These are phyloP conservation scores for Caenorhabditis virilis DNA, from an alignment of 2,888 invertebrate genomes.

Conservation along the genomic window DNA sequence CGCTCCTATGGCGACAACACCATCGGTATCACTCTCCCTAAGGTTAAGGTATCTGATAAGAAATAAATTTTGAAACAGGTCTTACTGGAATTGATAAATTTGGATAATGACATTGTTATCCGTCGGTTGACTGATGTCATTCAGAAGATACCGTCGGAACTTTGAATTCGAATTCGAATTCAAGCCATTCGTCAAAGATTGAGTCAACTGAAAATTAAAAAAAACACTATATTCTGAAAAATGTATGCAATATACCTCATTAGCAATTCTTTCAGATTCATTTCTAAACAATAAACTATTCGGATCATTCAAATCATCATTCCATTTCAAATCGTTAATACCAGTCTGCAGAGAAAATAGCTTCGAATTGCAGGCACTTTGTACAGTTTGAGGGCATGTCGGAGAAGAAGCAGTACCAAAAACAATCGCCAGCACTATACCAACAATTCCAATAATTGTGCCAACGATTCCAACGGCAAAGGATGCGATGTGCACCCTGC, in stretches of 20 bases:
- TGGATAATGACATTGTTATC: conserved; percentile 9
- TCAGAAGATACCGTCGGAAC: too few relatives aligned
- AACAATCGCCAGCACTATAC: conserved; percentile 33
- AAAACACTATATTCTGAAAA: too few relatives aligned
- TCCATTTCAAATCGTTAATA: conserved; percentile 9
- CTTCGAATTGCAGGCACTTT: conserved; percentile 11
- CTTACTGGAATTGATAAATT: conserved; percentile 14
- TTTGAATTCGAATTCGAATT: too few relatives aligned
- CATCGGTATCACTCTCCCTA: neutral
- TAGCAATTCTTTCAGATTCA: conserved; percentile 1
- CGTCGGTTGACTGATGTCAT: conserved; percentile 1
- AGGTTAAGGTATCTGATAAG: neutral
- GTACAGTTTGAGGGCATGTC: conserved; percentile 5
- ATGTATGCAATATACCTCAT: neutral
- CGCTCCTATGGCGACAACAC: neutral
- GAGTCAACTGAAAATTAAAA: too few relatives aligned
- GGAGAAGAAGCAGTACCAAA: conserved; percentile 30
- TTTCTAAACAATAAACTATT: neutral
- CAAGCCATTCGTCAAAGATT: conserved; percentile 10
- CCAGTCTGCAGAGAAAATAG: conserved; percentile 19
- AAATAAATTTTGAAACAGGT: neutral
- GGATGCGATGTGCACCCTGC: conserved; percentile 32
- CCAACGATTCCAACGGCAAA: conserved; percentile 34
- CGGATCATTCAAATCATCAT: neutral
- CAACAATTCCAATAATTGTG: conserved; percentile 22